Evolutionary conservation across 2,888 invertebrate species (phyloP).

Genomic region (Mimas tiliae): DNA sequence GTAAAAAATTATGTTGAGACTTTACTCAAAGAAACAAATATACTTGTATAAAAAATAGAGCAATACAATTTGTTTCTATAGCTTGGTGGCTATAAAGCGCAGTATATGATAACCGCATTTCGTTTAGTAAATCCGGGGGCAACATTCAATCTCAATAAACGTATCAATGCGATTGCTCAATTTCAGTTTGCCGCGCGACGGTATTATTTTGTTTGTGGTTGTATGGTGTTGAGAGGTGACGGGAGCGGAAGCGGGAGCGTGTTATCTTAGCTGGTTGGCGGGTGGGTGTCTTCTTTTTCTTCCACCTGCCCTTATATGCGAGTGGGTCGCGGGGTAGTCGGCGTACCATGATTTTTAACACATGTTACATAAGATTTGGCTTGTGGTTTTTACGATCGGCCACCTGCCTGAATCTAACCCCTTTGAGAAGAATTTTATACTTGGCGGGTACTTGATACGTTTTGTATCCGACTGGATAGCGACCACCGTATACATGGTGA

Average conservation of each 20-base stretch:
- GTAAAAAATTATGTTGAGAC: neutral
- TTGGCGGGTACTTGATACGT: no score
- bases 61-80: slow-evolving; percentile 1
- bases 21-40: neutral
- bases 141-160: slow-evolving; percentile 58
- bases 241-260: slow-evolving; percentile 20
- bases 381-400: no score
- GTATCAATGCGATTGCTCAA: slow-evolving; percentile 61
- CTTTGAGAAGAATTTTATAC: no score
- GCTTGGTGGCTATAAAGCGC: slow-evolving; percentile 18
- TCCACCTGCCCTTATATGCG: no score
- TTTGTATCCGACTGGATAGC: no score
- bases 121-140: slow-evolving; percentile 48
- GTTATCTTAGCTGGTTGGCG: neutral
- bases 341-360: no score
- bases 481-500: no score
- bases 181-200: slow-evolving; percentile 48
- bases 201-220: slow-evolving; percentile 21
- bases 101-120: slow-evolving; percentile 47
- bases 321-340: no score
- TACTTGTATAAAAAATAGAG: slow-evolving; percentile 9
- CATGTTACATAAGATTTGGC: no score
- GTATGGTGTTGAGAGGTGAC: slow-evolving; percentile 32
- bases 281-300: no score
- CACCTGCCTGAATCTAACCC: no score